Evolutionary conservation across 2,888 invertebrate species (phyloP).

Genomic region (Augochlorella aurata): DNA sequence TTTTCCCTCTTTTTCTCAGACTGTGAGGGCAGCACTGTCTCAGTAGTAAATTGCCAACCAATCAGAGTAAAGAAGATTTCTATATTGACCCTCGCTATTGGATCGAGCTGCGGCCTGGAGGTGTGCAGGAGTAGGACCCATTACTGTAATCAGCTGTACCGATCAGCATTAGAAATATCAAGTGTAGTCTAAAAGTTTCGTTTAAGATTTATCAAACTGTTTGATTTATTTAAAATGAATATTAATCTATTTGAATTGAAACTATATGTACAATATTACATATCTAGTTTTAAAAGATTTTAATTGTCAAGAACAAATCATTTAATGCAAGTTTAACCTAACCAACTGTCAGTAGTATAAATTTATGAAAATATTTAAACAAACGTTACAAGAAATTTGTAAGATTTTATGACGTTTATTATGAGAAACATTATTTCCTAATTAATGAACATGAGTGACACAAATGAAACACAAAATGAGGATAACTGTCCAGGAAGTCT

Average conservation of each 20-base stretch:
- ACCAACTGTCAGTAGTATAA: conserved; percentile 28
- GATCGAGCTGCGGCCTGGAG: too few species aligned
- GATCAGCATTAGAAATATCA: background rate
- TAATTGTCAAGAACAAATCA: background rate
- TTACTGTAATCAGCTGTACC: too few species aligned
- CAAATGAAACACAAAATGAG: conserved; percentile 59
- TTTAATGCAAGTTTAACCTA: conserved; percentile 34
- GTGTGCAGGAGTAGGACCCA: too few species aligned
- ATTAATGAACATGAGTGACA: conserved; percentile 64
- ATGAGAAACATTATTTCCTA: conserved; percentile 12
- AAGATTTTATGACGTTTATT: conserved; percentile 9
- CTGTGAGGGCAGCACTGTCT: too few species aligned
- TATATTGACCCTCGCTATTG: too few species aligned
- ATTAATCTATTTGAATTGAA: background rate
- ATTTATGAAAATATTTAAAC: background rate
- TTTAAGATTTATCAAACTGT: background rate
- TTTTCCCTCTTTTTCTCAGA: too few species aligned
- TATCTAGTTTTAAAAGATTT: background rate
- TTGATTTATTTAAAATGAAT: background rate
- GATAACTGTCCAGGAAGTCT: conserved; percentile 67
- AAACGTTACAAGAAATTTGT: background rate
- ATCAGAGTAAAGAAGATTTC: too few species aligned
- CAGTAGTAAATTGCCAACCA: too few species aligned
- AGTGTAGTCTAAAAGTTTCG: background rate
- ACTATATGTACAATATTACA: background rate